Evolutionary conservation across 2,888 invertebrate genomes (phyloP).

Genomic region (Crioceris asparagi): DNA sequence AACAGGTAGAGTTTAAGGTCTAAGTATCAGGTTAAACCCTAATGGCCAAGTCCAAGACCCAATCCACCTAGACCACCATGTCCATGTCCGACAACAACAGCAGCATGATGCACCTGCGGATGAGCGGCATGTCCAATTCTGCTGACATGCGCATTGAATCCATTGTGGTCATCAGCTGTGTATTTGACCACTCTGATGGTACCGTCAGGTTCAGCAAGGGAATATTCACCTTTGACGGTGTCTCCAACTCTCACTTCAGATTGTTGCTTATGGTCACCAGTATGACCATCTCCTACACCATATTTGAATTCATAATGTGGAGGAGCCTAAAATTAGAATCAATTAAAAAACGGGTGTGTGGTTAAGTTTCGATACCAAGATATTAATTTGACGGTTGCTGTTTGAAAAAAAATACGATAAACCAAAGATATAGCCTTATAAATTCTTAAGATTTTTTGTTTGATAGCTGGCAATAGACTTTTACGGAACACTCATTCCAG

Average conservation of each 20-base stretch:
- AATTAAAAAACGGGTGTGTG: too few relatives aligned
- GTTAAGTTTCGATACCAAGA: too few relatives aligned
- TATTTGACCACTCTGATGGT: conserved; percentile 53
- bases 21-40: too few relatives aligned
- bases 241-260: conserved; percentile 47
- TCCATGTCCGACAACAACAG: conserved; percentile 10
- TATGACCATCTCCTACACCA: conserved; percentile 46
- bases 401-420: too few relatives aligned
- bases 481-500: too few relatives aligned
- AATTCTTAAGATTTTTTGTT: too few relatives aligned
- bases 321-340: not conserved
- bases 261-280: conserved; percentile 42
- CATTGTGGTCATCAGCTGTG: conserved; percentile 47
- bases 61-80: conserved; percentile 1
- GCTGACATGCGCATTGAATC: conserved; percentile 51
- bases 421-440: too few relatives aligned
- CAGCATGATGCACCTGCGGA: conserved; percentile 15
- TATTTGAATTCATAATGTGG: conserved; percentile 42
- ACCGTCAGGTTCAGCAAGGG: conserved; percentile 52
- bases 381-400: too few relatives aligned
- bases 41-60: too few relatives aligned
- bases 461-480: too few relatives aligned
- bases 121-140: conserved; percentile 34
- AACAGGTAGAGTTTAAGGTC: too few relatives aligned
- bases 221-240: conserved; percentile 50